Conservation (phyloP, 1,140 invertebrate genomes). For the Subanguina moxae region DNA sequence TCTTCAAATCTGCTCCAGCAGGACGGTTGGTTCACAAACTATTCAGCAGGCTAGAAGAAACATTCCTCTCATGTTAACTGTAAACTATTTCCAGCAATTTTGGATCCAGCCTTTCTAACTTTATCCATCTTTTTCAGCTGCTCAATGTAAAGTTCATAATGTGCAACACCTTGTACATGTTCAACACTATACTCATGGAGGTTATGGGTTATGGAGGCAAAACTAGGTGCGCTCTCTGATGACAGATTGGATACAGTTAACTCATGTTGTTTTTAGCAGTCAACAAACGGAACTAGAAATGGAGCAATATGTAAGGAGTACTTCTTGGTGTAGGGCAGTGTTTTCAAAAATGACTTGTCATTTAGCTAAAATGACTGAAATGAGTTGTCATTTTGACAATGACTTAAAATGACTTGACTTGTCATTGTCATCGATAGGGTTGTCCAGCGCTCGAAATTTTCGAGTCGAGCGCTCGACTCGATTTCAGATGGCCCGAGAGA, state of each 20-base stretch:
- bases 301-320: slow-evolving; percentile 34
- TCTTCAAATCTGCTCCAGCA: slow-evolving; percentile 49
- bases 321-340: too few species aligned
- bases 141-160: slow-evolving; percentile 57
- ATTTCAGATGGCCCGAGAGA: too few species aligned
- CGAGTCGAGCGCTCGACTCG: too few species aligned
- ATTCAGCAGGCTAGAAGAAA: slow-evolving; percentile 38
- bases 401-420: too few species aligned
- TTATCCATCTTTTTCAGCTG: slow-evolving; percentile 37
- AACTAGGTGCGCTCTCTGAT: slow-evolving; percentile 29
- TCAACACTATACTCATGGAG: slow-evolving; percentile 56
- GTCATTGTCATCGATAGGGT: too few species aligned
- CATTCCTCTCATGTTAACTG: slow-evolving; percentile 52
- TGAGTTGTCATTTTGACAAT: too few species aligned
- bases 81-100: slow-evolving; percentile 17
- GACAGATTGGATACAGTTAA: slow-evolving; percentile 9
- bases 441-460: too few species aligned
- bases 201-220: slow-evolving; percentile 55
- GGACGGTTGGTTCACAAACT: slow-evolving; percentile 46
- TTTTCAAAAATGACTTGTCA: too few species aligned
- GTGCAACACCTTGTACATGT: slow-evolving; percentile 58
- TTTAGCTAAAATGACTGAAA: too few species aligned
- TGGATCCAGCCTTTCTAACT: slow-evolving; percentile 21
- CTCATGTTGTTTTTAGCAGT: slow-evolving; percentile 24
- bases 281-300: slow-evolving; percentile 50